phyloP scores from a whole-genome alignment of 2,113 vertebrate species.

The Mormyrus iriodes region DNA sequence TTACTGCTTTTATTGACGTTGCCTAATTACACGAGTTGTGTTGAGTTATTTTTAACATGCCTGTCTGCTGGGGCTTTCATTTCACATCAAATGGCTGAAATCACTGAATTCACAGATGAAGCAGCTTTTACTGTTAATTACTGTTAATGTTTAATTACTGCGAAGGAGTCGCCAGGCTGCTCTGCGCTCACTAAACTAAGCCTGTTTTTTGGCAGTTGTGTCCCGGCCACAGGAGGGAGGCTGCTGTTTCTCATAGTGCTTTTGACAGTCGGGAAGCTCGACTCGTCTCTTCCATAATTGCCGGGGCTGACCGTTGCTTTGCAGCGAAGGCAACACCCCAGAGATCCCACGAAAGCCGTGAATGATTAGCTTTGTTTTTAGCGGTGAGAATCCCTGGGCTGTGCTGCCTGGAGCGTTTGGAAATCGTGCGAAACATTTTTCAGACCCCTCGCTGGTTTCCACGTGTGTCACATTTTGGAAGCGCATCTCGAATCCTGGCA shows the following conservation, averaged over 20 bases:
- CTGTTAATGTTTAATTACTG: conserved; percentile 20
- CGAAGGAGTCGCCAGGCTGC: background rate
- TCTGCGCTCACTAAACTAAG: background rate
- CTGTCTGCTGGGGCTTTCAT: conserved; percentile 20
- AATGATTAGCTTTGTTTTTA: background rate
- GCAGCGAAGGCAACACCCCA: background rate
- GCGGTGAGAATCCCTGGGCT: background rate
- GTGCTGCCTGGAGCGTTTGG: background rate
- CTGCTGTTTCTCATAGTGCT: background rate
- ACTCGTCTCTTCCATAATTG: background rate
- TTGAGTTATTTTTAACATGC: conserved; percentile 27
- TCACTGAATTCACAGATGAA: conserved; percentile 20
- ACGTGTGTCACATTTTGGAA: background rate
- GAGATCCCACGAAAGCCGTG: background rate
- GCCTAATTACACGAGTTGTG: background rate
- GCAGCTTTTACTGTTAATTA: conserved; percentile 1
- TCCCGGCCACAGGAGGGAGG: background rate
- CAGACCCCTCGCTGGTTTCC: background rate
- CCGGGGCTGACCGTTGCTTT: background rate
- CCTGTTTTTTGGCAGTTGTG: background rate
- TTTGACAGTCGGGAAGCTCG: background rate
- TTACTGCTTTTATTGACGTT: background rate
- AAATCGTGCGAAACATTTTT: background rate
- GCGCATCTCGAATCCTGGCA: background rate
- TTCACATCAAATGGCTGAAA: conserved; percentile 4